Evolutionary conservation across 2,113 vertebrate genomes (phyloP), one percentile per base, ranked within the genome.

Genomic region (Odontesthes bonariensis): DNA sequence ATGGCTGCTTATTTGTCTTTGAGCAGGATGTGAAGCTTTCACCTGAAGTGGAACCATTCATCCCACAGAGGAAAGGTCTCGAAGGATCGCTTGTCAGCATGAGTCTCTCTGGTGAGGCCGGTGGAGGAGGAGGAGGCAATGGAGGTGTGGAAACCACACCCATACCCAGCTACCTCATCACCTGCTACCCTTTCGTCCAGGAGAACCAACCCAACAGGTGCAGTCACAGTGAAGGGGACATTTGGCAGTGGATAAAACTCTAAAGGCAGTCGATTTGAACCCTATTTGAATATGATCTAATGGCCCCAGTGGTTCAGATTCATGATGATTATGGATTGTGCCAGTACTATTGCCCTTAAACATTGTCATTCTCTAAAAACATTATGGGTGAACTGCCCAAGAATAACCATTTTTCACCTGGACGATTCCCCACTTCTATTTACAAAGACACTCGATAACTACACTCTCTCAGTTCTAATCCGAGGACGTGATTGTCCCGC

Each of bases 181-280:
- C 98, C 69, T 99, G 98, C 89, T 99, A 99, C 81, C 98, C 98
- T 0, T 99, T 99, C 66, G 98, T 99, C 78, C 98, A 99, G 89
- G 97, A 99, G 92, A 99, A 97, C 88, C 97, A 98, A 87, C 95
- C 96, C 60, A 98, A 96, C 94, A 97, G 98, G 98, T 99, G 95
- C 61, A 33, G 16, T 47, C 57, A 17, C 19, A 27, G 16, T 51
- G 27, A 1, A 53, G 17, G 42, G 27, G 23, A 3, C 32, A 12
- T 17, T 19, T 13, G 3, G 13, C 9, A 35, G 20, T 42, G 10
- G 17, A 11, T 17, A 14, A 38, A 38, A 53, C 40, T 54, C 33
- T 40, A 6, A 35, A 67, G 11, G 1, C 16, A 33, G 9, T 38
- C 0, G 0, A 8, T 35, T 42, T n/a, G 3, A 58, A 51, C 40